Evolutionary conservation across 2,797 vertebrate species (phyloP), one percentile per base, ranked within the genome.

Genomic region (Crypturellus tataupa): DNA sequence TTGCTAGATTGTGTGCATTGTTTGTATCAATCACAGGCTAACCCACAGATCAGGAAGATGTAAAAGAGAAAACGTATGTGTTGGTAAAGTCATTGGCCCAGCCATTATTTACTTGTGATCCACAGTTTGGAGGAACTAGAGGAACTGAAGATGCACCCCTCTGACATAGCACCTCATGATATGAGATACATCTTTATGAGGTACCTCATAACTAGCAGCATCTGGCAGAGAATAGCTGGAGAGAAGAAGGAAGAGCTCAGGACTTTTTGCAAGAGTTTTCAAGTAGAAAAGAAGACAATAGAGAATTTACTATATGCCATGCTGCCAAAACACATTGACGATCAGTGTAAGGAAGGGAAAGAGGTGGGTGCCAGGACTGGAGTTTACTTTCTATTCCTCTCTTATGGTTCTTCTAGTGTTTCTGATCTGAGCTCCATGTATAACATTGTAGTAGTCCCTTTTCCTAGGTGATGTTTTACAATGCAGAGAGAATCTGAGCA

Each of bases 171-270:
- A 40, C 97, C 94, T 76, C 98, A 98, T 1, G 98, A 98, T 39
- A 85, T 80, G 40, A 49, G 47, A 23, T 24, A 49, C 47, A 24
- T 49, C 23, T 49, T 49, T 23, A 49, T 49, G 47, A 49, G 24
- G 47, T 49, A 24, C 23, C 47, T 24, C 47, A 24, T 49, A 24
- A 98, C 97, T 98, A 98, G 93, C 98, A 98, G 60, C 88, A 98
- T 3, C 92, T 98, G 55, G 97, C 97, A 1, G 98, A 99, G 94
- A 98, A 95, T 99, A 98, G 89, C 93, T 99, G 76, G 98, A 99
- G 90, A 96, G 24, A 98, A 98, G 90, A 98, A 98, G 88, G 98
- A 99, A 96, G 98, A 98, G 72, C 90, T 99, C 39, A 90, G 97
- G 12, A 96, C 98, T 60, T 98, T 98, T 68, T 98, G 98, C 5